phyloP scores from a whole-genome alignment of 2,888 invertebrate genomes.

The Mesorhabditis spiculigera region DNA sequence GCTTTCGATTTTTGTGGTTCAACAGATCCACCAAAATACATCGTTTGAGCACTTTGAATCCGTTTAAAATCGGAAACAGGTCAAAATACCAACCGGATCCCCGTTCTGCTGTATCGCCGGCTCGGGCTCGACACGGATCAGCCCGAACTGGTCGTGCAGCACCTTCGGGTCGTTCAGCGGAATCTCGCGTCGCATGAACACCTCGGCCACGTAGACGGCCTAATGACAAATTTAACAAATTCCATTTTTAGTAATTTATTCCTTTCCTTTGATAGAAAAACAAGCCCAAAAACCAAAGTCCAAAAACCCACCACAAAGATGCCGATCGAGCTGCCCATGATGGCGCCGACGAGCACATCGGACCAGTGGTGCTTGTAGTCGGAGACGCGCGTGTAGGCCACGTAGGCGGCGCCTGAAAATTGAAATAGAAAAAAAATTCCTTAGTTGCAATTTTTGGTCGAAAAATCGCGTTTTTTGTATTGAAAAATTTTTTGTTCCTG shows the following conservation, averaged over 20 bases:
- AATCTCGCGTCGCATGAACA: slow-evolving; percentile 54
- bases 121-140: slow-evolving; percentile 24
- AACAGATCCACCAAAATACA: no score
- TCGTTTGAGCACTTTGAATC: neutral
- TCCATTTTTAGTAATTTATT: no score
- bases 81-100: neutral
- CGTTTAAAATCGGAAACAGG: neutral
- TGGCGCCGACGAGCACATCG: slow-evolving; percentile 80
- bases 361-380: slow-evolving; percentile 88
- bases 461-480: neutral
- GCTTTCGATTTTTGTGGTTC: no score
- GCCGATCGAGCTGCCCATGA: slow-evolving; percentile 60
- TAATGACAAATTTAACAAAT: slow-evolving; percentile 11
- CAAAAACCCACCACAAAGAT: slow-evolving; percentile 29
- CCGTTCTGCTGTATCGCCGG: neutral
- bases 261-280: no score
- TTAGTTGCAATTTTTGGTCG: no score
- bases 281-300: neutral
- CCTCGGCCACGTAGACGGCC: slow-evolving; percentile 54
- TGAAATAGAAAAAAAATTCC: neutral
- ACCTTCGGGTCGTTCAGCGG: slow-evolving; percentile 25
- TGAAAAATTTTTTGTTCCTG: slow-evolving; percentile 1
- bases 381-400: slow-evolving; percentile 36
- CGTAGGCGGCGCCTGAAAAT: slow-evolving; percentile 33
- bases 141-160: slow-evolving; percentile 29